These are phyloP conservation scores for Henricia sp. DNA, from an alignment of 53 echinoderm and acorn worm species.

Conservation along the genomic window DNA sequence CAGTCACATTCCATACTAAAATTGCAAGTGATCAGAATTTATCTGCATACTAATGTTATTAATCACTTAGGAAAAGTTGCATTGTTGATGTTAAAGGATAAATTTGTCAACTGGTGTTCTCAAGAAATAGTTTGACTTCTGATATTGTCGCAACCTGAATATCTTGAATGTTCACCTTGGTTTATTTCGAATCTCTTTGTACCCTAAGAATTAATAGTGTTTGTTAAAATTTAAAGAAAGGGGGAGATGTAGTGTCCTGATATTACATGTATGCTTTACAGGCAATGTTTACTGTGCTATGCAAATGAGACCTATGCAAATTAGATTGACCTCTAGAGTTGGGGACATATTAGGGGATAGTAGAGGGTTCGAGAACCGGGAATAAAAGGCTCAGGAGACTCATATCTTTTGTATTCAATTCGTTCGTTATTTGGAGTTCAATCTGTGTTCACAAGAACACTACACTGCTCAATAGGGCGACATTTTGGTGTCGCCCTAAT, in stretches of 20 bases:
- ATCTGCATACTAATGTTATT: background rate
- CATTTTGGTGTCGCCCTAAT: too few species aligned
- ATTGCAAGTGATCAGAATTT: constrained; percentile 15
- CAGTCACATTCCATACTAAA: constrained; percentile 19
- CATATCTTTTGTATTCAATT: background rate
- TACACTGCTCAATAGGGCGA: too few species aligned
- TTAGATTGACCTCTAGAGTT: constrained; percentile 26
- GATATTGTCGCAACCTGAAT: background rate
- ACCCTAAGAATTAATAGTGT: background rate
- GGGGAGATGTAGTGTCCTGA: constrained; percentile 6
- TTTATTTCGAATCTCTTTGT: background rate
- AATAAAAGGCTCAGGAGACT: constrained; percentile 17
- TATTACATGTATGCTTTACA: background rate
- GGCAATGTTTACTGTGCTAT: constrained; percentile 13
- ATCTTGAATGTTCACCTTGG: constrained; percentile 28
- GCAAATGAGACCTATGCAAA: constrained; percentile 28
- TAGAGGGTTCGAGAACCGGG: background rate
- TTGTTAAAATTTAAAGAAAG: constrained; percentile 12
- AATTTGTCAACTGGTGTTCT: constrained; percentile 7
- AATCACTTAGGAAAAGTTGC: background rate
- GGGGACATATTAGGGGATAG: constrained; percentile 3
- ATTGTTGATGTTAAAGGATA: constrained; percentile 7
- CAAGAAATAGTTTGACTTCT: constrained; percentile 7
- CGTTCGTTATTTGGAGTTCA: constrained; percentile 5
- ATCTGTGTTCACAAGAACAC: constrained; percentile 8